These are phyloP conservation scores for Probosciger aterrimus DNA, from an alignment of 2,113 vertebrate genomes.

Conservation along the genomic window DNA sequence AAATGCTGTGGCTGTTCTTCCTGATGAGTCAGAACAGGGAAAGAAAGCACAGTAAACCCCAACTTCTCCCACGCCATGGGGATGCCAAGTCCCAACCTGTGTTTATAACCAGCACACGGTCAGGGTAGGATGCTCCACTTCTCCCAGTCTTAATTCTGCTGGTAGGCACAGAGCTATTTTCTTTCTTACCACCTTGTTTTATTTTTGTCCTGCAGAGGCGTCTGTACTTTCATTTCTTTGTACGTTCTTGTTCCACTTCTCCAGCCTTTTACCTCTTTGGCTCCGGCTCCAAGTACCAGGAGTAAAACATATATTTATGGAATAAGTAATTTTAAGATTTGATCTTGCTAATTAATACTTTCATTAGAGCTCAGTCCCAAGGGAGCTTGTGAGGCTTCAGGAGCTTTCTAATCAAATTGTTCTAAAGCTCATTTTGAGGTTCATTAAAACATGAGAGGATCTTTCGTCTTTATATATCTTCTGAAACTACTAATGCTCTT, in stretches of 20 bases:
- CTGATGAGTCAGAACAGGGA: not conserved
- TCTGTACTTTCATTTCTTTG: not conserved
- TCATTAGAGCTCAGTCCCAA: constrained; percentile 14
- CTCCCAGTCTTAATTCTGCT: not conserved
- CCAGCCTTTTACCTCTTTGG: constrained; percentile 26
- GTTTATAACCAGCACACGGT: not conserved
- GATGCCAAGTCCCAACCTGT: not conserved
- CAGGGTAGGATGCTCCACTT: not conserved
- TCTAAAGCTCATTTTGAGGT: constrained; percentile 46
- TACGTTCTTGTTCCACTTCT: not conserved
- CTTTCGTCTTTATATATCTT: constrained; percentile 55
- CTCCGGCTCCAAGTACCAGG: not conserved
- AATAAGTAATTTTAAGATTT: constrained; percentile 39
- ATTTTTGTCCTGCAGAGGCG: not conserved
- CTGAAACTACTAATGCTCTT: constrained; percentile 28
- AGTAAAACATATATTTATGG: constrained; percentile 47
- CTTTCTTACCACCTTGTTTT: not conserved
- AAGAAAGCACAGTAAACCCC: not conserved
- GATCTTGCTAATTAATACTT: constrained; percentile 62
- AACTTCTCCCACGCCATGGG: not conserved
- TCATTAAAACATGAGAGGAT: constrained; percentile 52
- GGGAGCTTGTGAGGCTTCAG: not conserved
- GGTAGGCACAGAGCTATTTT: not conserved
- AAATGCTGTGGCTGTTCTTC: not conserved
- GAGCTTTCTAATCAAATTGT: constrained; percentile 60